Base-by-base conservation (phyloP, 2,797 vertebrate genomes). In the Enteromius thamalakanensis region DNA sequence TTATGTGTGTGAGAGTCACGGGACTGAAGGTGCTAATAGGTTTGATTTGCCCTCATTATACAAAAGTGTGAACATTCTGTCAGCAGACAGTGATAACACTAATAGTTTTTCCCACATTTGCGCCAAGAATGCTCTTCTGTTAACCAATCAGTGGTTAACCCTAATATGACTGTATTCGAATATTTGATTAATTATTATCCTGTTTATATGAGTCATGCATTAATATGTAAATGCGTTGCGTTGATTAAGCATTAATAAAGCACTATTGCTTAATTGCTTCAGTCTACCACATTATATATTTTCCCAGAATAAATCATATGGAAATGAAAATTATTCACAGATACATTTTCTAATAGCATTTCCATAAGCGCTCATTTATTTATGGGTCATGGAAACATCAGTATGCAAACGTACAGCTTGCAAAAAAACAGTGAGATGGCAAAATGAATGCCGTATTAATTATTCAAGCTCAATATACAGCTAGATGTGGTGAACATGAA, bases 21-120 rank as follows among this genome's bases (percentile, higher is more conserved):
- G 82, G 85, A 85, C 77, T 62, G 60, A 76, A 85, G 91, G 90
- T 88, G 90, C 89, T 87, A 19, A 80, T 78, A 89, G 90, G 82
- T 87, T 90, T 86, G 90, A 81, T 90, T 77, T 91, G 88, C 88
- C 90, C 83, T 82, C 91, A 78, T 84, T 79, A 85, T 83, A 75
- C 88, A 87, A 75, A 87, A 87, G 90, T 90, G 87, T 77, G 83
- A 78, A 83, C 47, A 65, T 88, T 86, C 67, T 78, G 67, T 51
- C 71, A 77, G 37, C 71, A 87, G 77, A 72, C 42, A 67, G 72
- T 34, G 80, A 47, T 70, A 83, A 47, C 60, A 26, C 79, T 65
- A 49, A 83, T 77, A 68, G 51, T 76, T 82, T 60, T 29, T 49
- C 81, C 21, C 79, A 72, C 76, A 79, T 76, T 80, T 68, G 71